These are phyloP conservation scores for Macrophya annulata DNA, from an alignment of 2,888 invertebrate genomes.

Conservation along the genomic window DNA sequence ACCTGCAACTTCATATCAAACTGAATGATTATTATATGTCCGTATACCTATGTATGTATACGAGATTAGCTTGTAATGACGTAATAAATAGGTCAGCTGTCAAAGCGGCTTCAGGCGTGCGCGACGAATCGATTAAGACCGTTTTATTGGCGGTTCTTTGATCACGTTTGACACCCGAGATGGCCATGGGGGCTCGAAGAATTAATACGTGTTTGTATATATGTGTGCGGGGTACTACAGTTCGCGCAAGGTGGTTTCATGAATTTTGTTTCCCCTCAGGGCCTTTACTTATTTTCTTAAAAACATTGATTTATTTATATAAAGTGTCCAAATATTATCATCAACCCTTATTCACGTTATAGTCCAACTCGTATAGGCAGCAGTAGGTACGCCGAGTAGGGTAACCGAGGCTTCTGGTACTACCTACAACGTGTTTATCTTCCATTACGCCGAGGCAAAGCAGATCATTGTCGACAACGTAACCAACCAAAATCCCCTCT, in stretches of 20 bases:
- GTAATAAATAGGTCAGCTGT: conserved; percentile 51
- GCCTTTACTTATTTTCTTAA: background rate
- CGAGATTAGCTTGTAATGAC: conserved; percentile 53
- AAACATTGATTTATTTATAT: background rate
- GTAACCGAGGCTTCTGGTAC: conserved; percentile 23
- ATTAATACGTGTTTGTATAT: background rate
- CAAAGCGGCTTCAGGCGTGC: conserved; percentile 34
- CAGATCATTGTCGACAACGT: conserved; percentile 73
- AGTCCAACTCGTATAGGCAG: background rate
- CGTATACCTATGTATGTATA: too few relatives aligned
- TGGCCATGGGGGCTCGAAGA: background rate
- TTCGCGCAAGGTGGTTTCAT: background rate
- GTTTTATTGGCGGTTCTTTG: conserved; percentile 54
- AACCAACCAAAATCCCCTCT: conserved; percentile 61
- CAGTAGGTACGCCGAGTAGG: background rate
- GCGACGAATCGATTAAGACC: conserved; percentile 54
- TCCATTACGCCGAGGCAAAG: conserved; percentile 73
- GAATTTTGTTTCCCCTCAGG: background rate
- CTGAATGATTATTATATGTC: conserved; percentile 19
- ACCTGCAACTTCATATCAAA: background rate
- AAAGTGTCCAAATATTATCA: conserved; percentile 21
- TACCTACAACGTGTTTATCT: conserved; percentile 68
- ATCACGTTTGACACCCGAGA: conserved; percentile 50
- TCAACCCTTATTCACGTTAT: background rate
- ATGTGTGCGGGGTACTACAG: background rate